These are phyloP conservation scores for Anarhynchus alexandrinus DNA, from an alignment of 2,113 vertebrate species.

Conservation along the genomic window DNA sequence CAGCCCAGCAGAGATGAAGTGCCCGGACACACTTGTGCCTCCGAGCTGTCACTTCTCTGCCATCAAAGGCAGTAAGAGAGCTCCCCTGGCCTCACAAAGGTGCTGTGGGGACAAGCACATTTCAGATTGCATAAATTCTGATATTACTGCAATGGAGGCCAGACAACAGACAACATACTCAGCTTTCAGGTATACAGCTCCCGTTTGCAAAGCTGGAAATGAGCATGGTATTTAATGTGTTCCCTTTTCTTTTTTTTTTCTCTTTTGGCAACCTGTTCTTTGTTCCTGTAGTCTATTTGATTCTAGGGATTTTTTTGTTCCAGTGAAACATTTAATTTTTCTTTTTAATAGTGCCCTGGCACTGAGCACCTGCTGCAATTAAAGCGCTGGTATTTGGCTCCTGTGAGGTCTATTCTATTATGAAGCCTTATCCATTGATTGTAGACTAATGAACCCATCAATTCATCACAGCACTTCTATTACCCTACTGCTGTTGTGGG, in stretches of 20 bases:
- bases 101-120: neutral
- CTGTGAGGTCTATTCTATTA: constrained; percentile 53
- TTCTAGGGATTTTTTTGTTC: constrained; percentile 38
- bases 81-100: neutral
- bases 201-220: neutral
- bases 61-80: rapidly evolving
- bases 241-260: neutral
- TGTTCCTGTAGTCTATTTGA: constrained; percentile 1
- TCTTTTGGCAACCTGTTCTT: constrained; percentile 1
- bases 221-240: neutral
- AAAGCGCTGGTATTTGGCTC: constrained; percentile 51
- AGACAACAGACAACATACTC: neutral
- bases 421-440: constrained; percentile 62
- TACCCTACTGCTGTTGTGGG: constrained; percentile 49
- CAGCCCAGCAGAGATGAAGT: neutral
- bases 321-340: constrained; percentile 26
- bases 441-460: constrained; percentile 66
- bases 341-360: constrained; percentile 22
- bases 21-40: neutral
- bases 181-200: neutral
- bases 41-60: neutral
- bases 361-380: constrained; percentile 61
- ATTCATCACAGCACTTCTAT: constrained; percentile 66
- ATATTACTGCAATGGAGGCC: neutral
- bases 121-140: neutral